Percentiles rank a stretch among this genome's conserved stretches.
Evolutionary conservation across 1,140 invertebrate species (phyloP).

Genomic region (Heterodera carotae): DNA sequence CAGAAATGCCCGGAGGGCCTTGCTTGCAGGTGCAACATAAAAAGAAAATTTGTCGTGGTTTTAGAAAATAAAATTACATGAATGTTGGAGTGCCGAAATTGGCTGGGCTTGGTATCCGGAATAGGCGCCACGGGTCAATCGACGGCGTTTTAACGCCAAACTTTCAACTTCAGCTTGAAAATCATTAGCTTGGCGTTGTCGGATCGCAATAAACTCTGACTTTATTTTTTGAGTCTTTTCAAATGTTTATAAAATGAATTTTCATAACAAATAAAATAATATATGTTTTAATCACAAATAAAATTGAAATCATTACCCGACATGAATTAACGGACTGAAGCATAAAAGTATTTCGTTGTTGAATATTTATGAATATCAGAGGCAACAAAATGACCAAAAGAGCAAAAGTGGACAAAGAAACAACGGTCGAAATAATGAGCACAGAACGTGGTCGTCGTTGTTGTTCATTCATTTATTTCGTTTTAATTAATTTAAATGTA

Average conservation of each 20-base stretch:
- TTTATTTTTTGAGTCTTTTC: background rate
- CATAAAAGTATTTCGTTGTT: constrained; percentile 28
- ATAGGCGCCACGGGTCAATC: background rate
- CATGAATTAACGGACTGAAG: constrained; percentile 15
- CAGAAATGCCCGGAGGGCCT: background rate
- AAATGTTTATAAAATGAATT: constrained; percentile 1
- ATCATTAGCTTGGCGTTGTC: background rate
- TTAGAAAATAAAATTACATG: constrained; percentile 10
- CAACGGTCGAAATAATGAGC: constrained; percentile 20
- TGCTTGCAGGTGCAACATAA: constrained; percentile 2
- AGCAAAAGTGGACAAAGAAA: constrained; percentile 30
- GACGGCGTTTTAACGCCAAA: constrained; percentile 15
- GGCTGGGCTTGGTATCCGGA: background rate
- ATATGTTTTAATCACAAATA: background rate
- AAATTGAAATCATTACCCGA: background rate
- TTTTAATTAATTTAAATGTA: constrained; percentile 6
- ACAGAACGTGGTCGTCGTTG: background rate
- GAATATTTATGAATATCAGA: constrained; percentile 26
- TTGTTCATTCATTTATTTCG: background rate
- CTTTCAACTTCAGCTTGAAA: constrained; percentile 16
- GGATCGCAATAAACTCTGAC: constrained; percentile 6
- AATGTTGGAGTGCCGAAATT: background rate
- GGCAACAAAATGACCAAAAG: constrained; percentile 26
- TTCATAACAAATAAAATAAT: background rate
- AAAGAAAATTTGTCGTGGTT: constrained; percentile 8